A percentile compares a stretch with the other conserved stretches of the same genome.
Conservation (phyloP, 2,113 vertebrate species). For the Myrmecobius fasciatus region DNA sequence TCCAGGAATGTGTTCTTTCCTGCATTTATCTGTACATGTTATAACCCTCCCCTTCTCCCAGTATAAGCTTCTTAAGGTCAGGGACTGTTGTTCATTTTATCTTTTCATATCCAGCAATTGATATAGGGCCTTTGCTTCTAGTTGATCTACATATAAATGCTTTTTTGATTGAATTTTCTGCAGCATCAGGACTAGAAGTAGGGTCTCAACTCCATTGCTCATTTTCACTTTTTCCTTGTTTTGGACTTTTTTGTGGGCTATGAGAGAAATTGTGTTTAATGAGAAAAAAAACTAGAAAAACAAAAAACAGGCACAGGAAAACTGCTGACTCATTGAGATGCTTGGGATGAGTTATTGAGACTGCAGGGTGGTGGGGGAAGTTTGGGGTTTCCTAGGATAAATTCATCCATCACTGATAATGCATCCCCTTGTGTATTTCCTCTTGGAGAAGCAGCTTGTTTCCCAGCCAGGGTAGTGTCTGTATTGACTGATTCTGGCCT, state of each 20-base stretch:
- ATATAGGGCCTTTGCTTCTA: background rate
- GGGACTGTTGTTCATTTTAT: background rate
- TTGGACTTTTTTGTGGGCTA: background rate
- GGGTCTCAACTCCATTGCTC: background rate
- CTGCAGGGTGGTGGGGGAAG: no score
- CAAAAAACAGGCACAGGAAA: no score
- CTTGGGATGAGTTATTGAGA: background rate
- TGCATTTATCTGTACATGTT: background rate
- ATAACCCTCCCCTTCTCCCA: background rate
- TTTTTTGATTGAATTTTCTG: background rate
- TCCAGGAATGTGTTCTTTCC: background rate
- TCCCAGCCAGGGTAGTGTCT: background rate
- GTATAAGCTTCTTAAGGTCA: background rate
- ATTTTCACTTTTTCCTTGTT: background rate
- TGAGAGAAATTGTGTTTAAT: background rate
- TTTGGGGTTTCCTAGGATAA: background rate
- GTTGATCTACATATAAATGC: background rate
- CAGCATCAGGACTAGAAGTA: background rate
- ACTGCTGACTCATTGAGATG: background rate
- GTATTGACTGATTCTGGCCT: background rate
- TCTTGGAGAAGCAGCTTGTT: background rate
- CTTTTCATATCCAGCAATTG: background rate
- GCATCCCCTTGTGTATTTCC: background rate
- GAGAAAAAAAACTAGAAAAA: background rate
- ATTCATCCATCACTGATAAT: background rate